Evolutionary conservation across 2,113 vertebrate genomes (phyloP).

Genomic region (Rutilus rutilus): DNA sequence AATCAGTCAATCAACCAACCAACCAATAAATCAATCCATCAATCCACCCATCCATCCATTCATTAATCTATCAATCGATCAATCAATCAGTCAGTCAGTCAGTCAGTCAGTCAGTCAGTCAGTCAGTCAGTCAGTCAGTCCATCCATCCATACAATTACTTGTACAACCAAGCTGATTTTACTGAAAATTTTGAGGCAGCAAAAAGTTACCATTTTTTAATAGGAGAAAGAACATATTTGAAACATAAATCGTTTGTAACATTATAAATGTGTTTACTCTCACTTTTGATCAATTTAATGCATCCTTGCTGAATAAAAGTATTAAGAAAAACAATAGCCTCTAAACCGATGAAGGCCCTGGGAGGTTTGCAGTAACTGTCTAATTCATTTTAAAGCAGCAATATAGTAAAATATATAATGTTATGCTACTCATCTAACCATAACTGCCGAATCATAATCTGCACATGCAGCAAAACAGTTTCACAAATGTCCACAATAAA

Average conservation of each 20-base stretch:
- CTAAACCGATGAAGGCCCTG: too few species aligned
- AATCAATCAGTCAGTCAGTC: too few species aligned
- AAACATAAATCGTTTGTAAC: neutral
- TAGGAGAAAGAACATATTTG: neutral
- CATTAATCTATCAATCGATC: too few species aligned
- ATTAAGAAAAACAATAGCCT: too few species aligned
- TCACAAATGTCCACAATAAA: neutral
- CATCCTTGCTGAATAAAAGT: neutral
- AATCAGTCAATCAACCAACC: neutral
- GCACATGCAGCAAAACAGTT: neutral
- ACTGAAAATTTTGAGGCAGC: too few species aligned
- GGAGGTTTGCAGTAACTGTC: neutral
- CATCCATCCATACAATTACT: too few species aligned
- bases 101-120: too few species aligned
- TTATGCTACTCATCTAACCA: neutral
- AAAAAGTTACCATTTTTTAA: too few species aligned
- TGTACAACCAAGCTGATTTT: too few species aligned
- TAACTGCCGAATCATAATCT: neutral
- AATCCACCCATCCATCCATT: too few species aligned
- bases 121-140: too few species aligned
- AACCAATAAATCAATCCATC: too few species aligned
- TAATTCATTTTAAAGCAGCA: neutral
- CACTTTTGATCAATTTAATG: neutral
- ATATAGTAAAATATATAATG: neutral
- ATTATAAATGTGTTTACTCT: neutral